Evolutionary conservation across 2,113 vertebrate genomes (phyloP), one percentile per base, ranked within the genome.

Genomic region (Gavialis gangeticus): DNA sequence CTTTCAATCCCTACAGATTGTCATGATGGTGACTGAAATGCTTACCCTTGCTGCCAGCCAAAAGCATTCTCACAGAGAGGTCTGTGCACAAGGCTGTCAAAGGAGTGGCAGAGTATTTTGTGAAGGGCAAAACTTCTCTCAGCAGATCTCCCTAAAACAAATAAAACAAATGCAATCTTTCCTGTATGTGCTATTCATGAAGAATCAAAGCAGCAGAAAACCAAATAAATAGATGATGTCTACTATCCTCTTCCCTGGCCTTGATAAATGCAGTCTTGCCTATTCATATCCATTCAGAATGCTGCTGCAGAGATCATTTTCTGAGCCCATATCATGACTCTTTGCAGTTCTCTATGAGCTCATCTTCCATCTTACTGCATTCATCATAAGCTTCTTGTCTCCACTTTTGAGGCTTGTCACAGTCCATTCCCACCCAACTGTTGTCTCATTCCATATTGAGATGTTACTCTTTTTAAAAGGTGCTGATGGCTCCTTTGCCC

Each of bases 11-110:
- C 27, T 55, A 25, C 13, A 60, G 30, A 75, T 19, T 79, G 19
- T 71, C 59, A 84, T 80, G 57, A 62, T 19, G 34, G 66, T 79
- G 82, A 77, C 15, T 18, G 34, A 67, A 22, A 58, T 5, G 30
- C 98, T 97, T 83, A 98, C 98, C 95, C 62, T 96, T 85, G 78
- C 96, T 98, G 34, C 96, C 97, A 58, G 97, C 93, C 89, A 98
- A 75, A 57, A 98, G 97, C 66, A 96, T 69, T 84, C 95, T 94
- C 79, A 80, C 37, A 56, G 95, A 97, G 12, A 69, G 67, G n/a
- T 97, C 97, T 17, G 96, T 95, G 27, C 94, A 92, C 10, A 98
- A 55, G 0, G 91, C 91, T 19, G 97, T 98, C 90, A 98, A 89
- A 85, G 97, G 94, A 97, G 97, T 97, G 85, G 97, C 89, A 21